phyloP scores from a whole-genome alignment of 2,113 vertebrate genomes.

The Bujurquina vittata region DNA sequence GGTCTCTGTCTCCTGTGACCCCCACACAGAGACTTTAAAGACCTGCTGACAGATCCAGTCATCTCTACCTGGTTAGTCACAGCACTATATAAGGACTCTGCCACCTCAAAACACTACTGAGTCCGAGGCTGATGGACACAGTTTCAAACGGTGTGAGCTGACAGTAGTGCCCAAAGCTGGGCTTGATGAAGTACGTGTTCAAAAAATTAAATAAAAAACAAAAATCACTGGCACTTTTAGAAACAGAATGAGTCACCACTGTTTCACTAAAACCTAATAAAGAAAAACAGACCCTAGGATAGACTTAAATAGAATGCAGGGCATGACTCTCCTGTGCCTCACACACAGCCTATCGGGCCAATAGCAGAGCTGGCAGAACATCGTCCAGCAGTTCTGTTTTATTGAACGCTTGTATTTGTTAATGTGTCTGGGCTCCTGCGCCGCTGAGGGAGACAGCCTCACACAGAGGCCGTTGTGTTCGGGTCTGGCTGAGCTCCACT shows the following conservation, averaged over 20 bases:
- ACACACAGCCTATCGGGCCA: slow-evolving; percentile 47
- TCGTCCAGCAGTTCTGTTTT: slow-evolving; percentile 74
- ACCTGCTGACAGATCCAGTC: slow-evolving; percentile 61
- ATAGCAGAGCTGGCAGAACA: slow-evolving; percentile 55
- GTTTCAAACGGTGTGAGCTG: slow-evolving; percentile 5
- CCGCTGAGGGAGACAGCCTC: slow-evolving; percentile 39
- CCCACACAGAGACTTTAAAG: slow-evolving; percentile 51
- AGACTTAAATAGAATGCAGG: slow-evolving; percentile 57
- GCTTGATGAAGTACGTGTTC: slow-evolving; percentile 29
- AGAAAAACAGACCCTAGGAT: slow-evolving; percentile 47
- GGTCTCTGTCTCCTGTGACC: slow-evolving; percentile 56
- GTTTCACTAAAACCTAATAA: slow-evolving; percentile 52
- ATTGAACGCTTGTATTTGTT: slow-evolving; percentile 76
- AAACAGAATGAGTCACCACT: slow-evolving; percentile 53
- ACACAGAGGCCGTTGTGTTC: slow-evolving; percentile 78
- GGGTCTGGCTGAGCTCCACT: slow-evolving; percentile 73
- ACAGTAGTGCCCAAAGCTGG: background rate
- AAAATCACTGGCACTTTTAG: slow-evolving; percentile 31
- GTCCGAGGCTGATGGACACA: background rate
- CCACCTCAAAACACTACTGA: slow-evolving; percentile 25
- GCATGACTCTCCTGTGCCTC: slow-evolving; percentile 43
- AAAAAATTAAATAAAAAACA: slow-evolving; percentile 5
- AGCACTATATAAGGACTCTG: slow-evolving; percentile 16
- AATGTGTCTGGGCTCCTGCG: slow-evolving; percentile 71
- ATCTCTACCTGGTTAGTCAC: slow-evolving; percentile 62